Conservation (phyloP, 1,140 invertebrate species). For the Euwallacea similis region DNA sequence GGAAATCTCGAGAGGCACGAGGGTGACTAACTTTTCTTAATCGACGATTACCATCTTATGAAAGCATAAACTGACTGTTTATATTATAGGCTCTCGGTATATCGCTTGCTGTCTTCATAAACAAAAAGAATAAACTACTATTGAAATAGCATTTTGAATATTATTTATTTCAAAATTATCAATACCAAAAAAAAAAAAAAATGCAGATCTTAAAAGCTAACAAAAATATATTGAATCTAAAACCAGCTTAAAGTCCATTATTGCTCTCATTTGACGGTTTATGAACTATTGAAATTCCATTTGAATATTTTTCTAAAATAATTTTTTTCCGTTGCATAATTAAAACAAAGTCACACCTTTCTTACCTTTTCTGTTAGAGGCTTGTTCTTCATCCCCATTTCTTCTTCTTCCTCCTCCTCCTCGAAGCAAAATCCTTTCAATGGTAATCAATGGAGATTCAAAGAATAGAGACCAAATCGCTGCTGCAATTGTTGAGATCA, state of each 20-base stretch:
- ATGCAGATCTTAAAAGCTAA: slow-evolving; percentile 1
- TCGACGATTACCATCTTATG: too few relatives aligned
- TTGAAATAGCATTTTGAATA: too few relatives aligned
- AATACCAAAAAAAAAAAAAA: background rate
- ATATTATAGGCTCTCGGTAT: too few relatives aligned
- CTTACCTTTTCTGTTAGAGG: background rate
- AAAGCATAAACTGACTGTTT: too few relatives aligned
- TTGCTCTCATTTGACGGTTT: background rate
- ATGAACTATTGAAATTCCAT: background rate
- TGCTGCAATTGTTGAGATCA: slow-evolving; percentile 25
- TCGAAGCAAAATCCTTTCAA: slow-evolving; percentile 22
- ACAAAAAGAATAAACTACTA: too few relatives aligned
- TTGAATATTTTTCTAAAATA: background rate
- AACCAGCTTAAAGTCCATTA: too few relatives aligned
- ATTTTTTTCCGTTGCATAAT: too few relatives aligned
- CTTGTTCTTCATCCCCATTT: background rate
- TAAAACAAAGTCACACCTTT: background rate
- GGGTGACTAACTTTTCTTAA: too few relatives aligned
- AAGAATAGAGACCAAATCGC: slow-evolving; percentile 36
- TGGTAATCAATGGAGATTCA: slow-evolving; percentile 39
- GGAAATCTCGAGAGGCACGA: too few relatives aligned
- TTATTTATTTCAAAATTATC: too few relatives aligned
- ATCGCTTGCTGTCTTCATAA: too few relatives aligned
- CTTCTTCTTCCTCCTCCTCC: background rate
- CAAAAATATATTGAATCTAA: background rate